Percentiles rank a stretch among this genome's conserved stretches.
Evolutionary conservation across 92 coral and sea anemone species (phyloP).

Genomic region (Epizoanthus stellaris): DNA sequence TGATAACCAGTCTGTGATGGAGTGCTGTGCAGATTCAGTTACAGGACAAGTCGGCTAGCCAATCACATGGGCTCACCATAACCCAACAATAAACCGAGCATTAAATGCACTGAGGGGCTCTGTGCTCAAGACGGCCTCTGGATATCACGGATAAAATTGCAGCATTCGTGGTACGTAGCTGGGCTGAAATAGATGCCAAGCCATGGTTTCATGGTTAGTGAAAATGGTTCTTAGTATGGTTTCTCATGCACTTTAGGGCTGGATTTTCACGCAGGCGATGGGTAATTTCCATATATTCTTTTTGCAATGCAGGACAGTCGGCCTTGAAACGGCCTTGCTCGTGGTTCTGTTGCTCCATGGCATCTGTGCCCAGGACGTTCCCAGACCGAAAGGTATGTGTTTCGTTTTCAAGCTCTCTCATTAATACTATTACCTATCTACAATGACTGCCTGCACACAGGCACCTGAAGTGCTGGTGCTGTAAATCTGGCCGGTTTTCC

Average conservation of each 20-base stretch:
- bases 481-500: background rate
- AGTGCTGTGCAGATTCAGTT: conserved; percentile 33
- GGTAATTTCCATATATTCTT: background rate
- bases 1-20: conserved; percentile 18
- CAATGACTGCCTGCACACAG: conserved; percentile 1
- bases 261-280: conserved; percentile 1
- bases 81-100: conserved; percentile 73
- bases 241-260: background rate
- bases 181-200: conserved; percentile 92
- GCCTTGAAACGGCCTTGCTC: conserved; percentile 71
- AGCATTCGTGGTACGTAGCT: conserved; percentile 86
- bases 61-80: conserved; percentile 44
- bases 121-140: conserved; percentile 74
- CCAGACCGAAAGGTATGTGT: conserved; percentile 71
- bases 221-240: background rate
- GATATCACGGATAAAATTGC: conserved; percentile 79
- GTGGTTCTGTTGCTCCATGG: conserved; percentile 72
- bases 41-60: conserved; percentile 27
- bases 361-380: conserved; percentile 86
- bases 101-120: conserved; percentile 75
- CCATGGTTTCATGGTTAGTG: conserved; percentile 87
- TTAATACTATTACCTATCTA: conserved; percentile 15
- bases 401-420: background rate
- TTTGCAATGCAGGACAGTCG: conserved; percentile 68
- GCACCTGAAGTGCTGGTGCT: background rate